Evolutionary conservation across 2,888 invertebrate species (phyloP).

Genomic region (Meganola albula): DNA sequence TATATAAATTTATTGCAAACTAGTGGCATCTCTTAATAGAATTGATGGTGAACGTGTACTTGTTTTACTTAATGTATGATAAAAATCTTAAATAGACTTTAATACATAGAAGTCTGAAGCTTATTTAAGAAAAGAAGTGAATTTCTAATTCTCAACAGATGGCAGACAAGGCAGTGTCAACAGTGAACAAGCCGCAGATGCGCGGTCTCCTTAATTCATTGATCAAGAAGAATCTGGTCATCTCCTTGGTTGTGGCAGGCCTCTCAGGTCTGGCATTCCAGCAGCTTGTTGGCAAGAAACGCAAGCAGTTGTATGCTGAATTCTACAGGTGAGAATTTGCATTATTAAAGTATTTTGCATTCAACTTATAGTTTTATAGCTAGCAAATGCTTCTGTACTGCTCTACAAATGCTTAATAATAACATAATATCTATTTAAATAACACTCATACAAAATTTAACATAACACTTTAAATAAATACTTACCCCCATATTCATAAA

Average conservation of each 20-base stretch:
- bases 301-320: constrained; percentile 84
- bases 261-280: constrained; percentile 74
- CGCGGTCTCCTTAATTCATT: constrained; percentile 81
- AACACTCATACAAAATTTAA: no score
- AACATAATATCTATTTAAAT: no score
- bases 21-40: no score
- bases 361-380: no score
- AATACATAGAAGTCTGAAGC: not conserved
- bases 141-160: constrained; percentile 37
- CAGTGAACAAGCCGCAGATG: constrained; percentile 78
- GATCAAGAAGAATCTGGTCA: constrained; percentile 81
- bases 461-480: no score
- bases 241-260: constrained; percentile 67
- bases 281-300: constrained; percentile 73
- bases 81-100: constrained; percentile 16
- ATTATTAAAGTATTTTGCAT: no score
- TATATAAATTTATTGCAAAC: no score
- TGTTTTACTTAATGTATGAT: no score
- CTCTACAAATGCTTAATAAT: no score
- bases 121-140: not conserved
- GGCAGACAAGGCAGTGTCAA: constrained; percentile 66
- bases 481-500: no score
- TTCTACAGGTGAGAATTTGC: constrained; percentile 90
- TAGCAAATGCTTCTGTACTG: no score
- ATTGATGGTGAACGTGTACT: no score